A percentile compares a stretch with the other conserved stretches of the same genome.
Conservation (phyloP, 1,140 invertebrate genomes). For the Papilio aristodemus region DNA sequence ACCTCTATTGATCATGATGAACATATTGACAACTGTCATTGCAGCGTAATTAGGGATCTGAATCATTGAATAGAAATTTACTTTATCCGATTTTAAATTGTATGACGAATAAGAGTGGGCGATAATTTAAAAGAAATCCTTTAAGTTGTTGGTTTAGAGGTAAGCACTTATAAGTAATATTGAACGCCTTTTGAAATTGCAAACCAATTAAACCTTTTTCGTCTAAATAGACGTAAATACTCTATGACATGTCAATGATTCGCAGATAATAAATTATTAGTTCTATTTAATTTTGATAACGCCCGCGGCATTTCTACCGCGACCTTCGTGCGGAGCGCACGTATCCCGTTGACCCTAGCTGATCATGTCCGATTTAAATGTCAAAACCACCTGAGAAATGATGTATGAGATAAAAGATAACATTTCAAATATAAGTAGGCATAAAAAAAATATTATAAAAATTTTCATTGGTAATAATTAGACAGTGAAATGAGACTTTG, state of each 20-base stretch:
- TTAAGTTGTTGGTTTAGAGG: too few relatives aligned
- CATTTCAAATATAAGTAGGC: slow-evolving; percentile 2
- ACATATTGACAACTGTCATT: too few relatives aligned
- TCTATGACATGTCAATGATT: slow-evolving; percentile 21
- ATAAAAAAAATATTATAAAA: slow-evolving; percentile 4
- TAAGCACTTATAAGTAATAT: too few relatives aligned
- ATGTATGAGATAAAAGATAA: slow-evolving; percentile 15
- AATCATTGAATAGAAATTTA: too few relatives aligned
- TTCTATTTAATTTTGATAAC: slow-evolving; percentile 24
- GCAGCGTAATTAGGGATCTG: too few relatives aligned
- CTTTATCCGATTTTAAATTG: too few relatives aligned
- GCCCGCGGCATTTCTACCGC: slow-evolving; percentile 19
- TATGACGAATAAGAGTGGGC: too few relatives aligned
- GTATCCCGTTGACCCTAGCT: slow-evolving; percentile 21
- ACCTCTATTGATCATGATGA: too few relatives aligned
- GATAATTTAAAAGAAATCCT: too few relatives aligned
- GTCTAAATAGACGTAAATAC: not conserved
- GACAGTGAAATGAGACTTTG: not conserved
- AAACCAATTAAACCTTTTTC: not conserved
- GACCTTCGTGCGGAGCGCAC: slow-evolving; percentile 6
- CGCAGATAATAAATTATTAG: slow-evolving; percentile 27
- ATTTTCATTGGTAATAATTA: not conserved
- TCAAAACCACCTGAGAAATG: slow-evolving; percentile 30
- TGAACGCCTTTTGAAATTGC: too few relatives aligned
- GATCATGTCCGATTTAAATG: slow-evolving; percentile 27